Evolutionary conservation across 2,888 invertebrate genomes (phyloP).

Genomic region (Lasioglossum calceatum): DNA sequence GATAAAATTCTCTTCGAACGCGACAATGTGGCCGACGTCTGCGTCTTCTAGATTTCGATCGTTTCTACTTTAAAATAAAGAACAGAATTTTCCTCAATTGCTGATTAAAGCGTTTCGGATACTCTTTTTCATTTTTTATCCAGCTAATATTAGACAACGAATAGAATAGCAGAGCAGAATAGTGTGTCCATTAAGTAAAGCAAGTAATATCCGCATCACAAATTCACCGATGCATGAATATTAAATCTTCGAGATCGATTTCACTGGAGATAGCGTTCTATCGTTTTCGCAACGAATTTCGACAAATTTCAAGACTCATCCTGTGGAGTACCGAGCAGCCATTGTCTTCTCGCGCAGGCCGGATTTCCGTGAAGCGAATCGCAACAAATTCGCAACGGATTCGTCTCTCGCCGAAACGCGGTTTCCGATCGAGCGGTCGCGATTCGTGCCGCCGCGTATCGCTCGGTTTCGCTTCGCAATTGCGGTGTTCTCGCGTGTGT

Average conservation of each 20-base stretch:
- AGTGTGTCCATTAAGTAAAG: background rate
- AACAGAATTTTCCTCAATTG: background rate
- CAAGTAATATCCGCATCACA: background rate
- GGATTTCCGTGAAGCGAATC: background rate
- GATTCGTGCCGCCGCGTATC: conserved; percentile 15
- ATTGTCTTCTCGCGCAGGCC: background rate
- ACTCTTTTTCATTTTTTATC: background rate
- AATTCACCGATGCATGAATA: background rate
- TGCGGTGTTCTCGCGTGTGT: conserved; percentile 23
- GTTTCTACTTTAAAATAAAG: background rate
- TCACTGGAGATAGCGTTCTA: background rate
- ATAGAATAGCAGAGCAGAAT: background rate
- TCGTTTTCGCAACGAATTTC: background rate
- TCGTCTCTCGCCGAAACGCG: background rate
- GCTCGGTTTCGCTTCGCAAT: conserved; percentile 25
- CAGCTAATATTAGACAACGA: background rate
- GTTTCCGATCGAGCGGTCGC: background rate
- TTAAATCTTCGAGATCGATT: background rate
- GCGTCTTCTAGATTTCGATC: background rate
- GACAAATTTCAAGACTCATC: background rate
- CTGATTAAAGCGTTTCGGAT: background rate
- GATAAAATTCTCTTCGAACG: background rate
- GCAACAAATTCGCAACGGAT: background rate
- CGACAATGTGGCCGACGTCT: no score
- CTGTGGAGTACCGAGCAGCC: background rate